These are phyloP conservation scores for Globia sparganii DNA, from an alignment of 2,888 invertebrate genomes.

Conservation along the genomic window DNA sequence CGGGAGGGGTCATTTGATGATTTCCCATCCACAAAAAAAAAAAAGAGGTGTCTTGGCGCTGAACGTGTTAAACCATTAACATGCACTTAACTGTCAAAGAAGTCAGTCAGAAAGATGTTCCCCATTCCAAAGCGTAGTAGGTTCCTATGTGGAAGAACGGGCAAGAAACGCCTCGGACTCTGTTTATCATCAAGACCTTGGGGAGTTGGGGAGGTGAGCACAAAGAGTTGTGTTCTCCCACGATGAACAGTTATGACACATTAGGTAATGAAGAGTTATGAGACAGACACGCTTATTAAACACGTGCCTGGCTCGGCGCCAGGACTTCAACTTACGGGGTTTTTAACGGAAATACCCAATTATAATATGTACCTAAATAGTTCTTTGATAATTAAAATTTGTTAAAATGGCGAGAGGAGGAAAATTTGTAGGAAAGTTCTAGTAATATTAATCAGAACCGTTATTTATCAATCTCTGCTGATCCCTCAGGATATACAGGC, in stretches of 20 bases:
- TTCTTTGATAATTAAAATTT: constrained; percentile 18
- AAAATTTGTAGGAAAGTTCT: constrained; percentile 1
- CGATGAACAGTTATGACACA: neutral
- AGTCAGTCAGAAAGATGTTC: neutral
- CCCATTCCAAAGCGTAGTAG: neutral
- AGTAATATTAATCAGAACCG: neutral
- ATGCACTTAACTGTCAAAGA: neutral
- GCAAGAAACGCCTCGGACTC: neutral
- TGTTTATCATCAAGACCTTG: neutral
- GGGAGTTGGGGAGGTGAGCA: neutral
- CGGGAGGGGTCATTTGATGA: too few relatives aligned
- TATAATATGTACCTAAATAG: constrained; percentile 40
- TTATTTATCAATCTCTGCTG: neutral
- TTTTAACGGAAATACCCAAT: constrained; percentile 54
- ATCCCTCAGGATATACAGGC: neutral
- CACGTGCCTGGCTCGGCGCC: constrained; percentile 39
- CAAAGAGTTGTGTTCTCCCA: neutral
- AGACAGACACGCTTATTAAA: constrained; percentile 37
- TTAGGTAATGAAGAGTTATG: constrained; percentile 34
- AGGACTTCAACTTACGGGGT: constrained; percentile 1
- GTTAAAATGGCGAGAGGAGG: constrained; percentile 7
- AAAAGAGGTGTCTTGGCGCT: too few relatives aligned
- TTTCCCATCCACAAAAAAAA: too few relatives aligned
- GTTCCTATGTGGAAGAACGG: neutral
- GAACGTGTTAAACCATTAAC: neutral